phyloP scores from a whole-genome alignment of 2,797 vertebrate species.

The Anomalospiza imberbis region DNA sequence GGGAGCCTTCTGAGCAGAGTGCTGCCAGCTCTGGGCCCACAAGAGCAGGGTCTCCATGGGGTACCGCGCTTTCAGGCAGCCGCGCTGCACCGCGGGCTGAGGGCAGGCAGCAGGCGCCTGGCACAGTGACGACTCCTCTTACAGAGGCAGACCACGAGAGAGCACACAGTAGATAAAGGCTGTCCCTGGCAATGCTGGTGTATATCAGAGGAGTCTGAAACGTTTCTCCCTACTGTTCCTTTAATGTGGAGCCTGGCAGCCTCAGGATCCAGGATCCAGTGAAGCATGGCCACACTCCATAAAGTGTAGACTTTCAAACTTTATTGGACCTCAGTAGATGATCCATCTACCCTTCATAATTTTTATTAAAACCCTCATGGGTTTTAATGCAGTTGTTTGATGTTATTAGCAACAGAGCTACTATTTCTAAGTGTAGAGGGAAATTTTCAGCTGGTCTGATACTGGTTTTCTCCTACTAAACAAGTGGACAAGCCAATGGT shows the following conservation, averaged over 20 bases:
- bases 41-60: not conserved
- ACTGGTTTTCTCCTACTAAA: not conserved
- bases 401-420: not conserved
- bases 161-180: not conserved
- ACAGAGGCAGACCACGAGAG: not conserved
- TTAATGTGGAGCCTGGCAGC: not conserved
- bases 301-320: not conserved
- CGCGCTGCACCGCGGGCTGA: accelerated
- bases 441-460: not conserved
- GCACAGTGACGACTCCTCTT: not conserved
- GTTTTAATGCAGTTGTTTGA: not conserved
- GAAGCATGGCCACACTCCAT: not conserved
- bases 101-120: not conserved
- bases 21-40: not conserved
- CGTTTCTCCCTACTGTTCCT: not conserved
- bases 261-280: not conserved
- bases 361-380: not conserved
- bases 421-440: not conserved
- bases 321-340: not conserved
- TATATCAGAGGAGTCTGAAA: not conserved
- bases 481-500: not conserved
- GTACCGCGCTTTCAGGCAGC: accelerated
- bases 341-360: not conserved
- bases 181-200: not conserved
- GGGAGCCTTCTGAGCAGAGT: not conserved